A percentile compares a stretch with the other conserved stretches of the same genome.
Evolutionary conservation across 2,113 vertebrate species (phyloP).

Genomic region (Rhea pennata): DNA sequence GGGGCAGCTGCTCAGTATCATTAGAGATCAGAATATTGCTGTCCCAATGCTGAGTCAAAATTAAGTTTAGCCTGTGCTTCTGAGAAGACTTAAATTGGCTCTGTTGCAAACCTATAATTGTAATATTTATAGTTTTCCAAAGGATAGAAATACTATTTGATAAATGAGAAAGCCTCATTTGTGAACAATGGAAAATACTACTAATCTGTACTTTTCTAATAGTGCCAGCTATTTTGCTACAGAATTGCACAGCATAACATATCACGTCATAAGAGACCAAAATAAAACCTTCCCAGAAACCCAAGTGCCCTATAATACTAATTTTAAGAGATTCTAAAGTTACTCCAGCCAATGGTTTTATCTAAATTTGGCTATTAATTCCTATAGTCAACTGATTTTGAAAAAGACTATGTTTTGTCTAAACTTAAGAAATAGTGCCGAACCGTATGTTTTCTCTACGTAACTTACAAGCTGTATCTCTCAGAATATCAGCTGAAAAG

Average conservation of each 20-base stretch:
- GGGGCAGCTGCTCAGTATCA: background rate
- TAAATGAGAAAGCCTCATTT: background rate
- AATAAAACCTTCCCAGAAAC: slow-evolving; percentile 70
- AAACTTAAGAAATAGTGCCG: background rate
- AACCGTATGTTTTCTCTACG: background rate
- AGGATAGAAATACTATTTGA: background rate
- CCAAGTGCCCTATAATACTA: slow-evolving; percentile 44
- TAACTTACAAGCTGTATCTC: background rate
- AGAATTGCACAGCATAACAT: slow-evolving; percentile 36
- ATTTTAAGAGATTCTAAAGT: slow-evolving; percentile 51
- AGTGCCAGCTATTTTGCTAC: slow-evolving; percentile 3
- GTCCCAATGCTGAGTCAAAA: background rate
- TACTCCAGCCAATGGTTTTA: slow-evolving; percentile 37
- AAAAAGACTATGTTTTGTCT: background rate
- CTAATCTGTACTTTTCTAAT: slow-evolving; percentile 1
- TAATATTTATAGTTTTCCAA: slow-evolving; percentile 1
- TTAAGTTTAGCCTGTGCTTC: background rate
- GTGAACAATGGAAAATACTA: slow-evolving; percentile 54
- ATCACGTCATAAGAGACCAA: slow-evolving; percentile 24
- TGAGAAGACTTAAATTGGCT: background rate
- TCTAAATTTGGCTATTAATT: slow-evolving; percentile 56
- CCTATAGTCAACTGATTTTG: background rate
- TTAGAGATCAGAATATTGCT: background rate
- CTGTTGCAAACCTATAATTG: background rate
- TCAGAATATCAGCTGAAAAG: background rate